Base-by-base conservation (phyloP, 2,888 invertebrate species). In the Ditylenchus weischeri region DNA sequence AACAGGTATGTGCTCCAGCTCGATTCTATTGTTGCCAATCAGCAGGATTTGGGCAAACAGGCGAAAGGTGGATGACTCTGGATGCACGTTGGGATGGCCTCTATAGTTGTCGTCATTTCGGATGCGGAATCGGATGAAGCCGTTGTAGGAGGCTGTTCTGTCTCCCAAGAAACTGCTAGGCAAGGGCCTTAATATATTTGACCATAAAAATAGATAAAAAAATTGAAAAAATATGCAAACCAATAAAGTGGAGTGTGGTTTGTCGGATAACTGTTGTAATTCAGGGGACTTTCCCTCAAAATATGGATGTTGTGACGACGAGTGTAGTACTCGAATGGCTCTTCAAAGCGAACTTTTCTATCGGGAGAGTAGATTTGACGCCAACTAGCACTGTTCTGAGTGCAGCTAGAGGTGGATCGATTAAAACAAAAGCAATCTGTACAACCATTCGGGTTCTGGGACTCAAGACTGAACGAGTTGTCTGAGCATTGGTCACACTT, bases 341-440 rank as follows among this genome's bases (percentile, higher is more conserved):
- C 74, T 21, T 72, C 73, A 72, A 81, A 81, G 0, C 71, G 68
- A 13, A 79, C 79, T 50, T 72, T 57, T 47, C 79, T 72, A 50
- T 81, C 81, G 62, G 78, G 77, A 0, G 81, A 72, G 65, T 79
- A 81, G 58, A 80, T 73, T 66, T 91, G 90, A 13, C 90, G 90
- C 89, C 94, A 91, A 0, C 90, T 89, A 69, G 90, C 88, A 36
- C 88, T 88, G 0, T 92, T 90, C 84, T 92, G 91, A 48, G 87
- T 86, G 84, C 95, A 96, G 64, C 72, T 68, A 8, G 63, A 35
- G 57, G 87, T 87, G 5, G 68, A 70, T 60, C 75, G 88, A 0
- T 90, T 91, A 85, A 95, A 98, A 86, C 96, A 98, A 87, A 93
- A 96, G 84, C 96, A 98, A 69, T 90, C 89, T 0, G 92, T 92